These are phyloP conservation scores for Watsonalla binaria DNA, from an alignment of 2,888 invertebrate species.

Conservation along the genomic window DNA sequence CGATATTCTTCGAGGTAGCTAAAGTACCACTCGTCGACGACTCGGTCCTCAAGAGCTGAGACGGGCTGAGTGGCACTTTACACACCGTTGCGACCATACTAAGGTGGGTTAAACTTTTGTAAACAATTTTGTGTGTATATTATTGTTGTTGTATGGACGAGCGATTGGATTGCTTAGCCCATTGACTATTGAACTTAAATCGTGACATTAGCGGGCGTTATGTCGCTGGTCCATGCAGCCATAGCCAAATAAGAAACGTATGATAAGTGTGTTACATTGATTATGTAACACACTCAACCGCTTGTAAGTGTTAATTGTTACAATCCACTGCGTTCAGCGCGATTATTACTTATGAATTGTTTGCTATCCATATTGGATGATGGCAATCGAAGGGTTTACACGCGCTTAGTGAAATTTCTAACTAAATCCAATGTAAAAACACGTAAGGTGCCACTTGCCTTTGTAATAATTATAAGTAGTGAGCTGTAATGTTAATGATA, in stretches of 20 bases:
- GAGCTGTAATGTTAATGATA: constrained; percentile 23
- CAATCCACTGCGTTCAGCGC: not conserved
- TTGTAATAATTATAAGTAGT: constrained; percentile 31
- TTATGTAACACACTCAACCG: constrained; percentile 16
- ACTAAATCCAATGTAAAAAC: constrained; percentile 9
- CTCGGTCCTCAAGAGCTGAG: constrained; percentile 57
- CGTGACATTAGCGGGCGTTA: not conserved
- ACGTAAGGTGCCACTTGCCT: constrained; percentile 53
- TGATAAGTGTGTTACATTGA: constrained; percentile 23
- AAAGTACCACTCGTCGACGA: constrained; percentile 83
- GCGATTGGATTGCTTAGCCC: not conserved
- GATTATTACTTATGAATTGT: not conserved
- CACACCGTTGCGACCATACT: constrained; percentile 39
- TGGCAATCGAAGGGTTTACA: not conserved
- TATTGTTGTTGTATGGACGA: not conserved
- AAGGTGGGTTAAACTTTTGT: constrained; percentile 57
- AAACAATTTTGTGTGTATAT: constrained; percentile 12
- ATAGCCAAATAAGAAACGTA: constrained; percentile 22
- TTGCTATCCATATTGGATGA: not conserved
- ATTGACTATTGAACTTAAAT: not conserved
- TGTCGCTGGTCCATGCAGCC: constrained; percentile 24
- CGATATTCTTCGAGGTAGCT: constrained; percentile 95
- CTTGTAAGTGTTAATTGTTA: not conserved
- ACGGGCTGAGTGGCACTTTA: constrained; percentile 41
- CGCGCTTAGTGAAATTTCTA: not conserved